Percentiles rank a stretch among this genome's conserved stretches.
phyloP scores from a whole-genome alignment of 2,888 invertebrate genomes.

The Nemotelus pantherinus region DNA sequence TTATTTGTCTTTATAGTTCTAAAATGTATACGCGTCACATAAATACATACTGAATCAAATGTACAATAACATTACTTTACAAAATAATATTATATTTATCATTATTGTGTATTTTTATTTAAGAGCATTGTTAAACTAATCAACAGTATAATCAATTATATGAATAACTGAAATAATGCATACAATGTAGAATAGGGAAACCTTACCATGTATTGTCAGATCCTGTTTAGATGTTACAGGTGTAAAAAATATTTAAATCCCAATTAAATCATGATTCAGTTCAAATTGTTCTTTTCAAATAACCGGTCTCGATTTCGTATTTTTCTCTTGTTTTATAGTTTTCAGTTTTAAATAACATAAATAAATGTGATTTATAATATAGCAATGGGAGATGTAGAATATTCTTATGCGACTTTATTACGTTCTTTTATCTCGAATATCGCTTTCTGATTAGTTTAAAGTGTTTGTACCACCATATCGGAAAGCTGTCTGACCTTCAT shows the following conservation, averaged over 20 bases:
- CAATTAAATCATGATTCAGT: conserved; percentile 4
- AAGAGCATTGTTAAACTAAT: conserved; percentile 40
- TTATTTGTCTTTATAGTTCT: conserved; percentile 36
- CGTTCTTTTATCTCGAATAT: conserved; percentile 1
- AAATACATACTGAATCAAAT: conserved; percentile 35
- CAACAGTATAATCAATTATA: conserved; percentile 41
- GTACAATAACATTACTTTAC: conserved; percentile 41
- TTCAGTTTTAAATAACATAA: conserved; percentile 41
- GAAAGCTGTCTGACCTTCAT: conserved; percentile 96
- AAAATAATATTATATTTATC: conserved; percentile 34
- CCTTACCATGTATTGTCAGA: conserved; percentile 44
- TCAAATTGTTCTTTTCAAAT: not conserved
- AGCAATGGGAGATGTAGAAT: conserved; percentile 17
- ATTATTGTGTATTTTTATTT: conserved; percentile 29
- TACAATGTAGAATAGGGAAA: conserved; percentile 39
- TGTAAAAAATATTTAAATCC: conserved; percentile 19
- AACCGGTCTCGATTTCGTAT: not conserved
- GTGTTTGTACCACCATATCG: conserved; percentile 71
- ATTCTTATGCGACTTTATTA: conserved; percentile 30
- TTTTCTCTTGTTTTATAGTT: not conserved
- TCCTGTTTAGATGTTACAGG: conserved; percentile 25
- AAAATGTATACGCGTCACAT: conserved; percentile 39
- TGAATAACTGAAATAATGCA: conserved; percentile 38
- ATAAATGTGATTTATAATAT: conserved; percentile 41
- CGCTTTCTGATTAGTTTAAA: conserved; percentile 63